Base-by-base conservation (phyloP, 2,797 vertebrate species). In the Scyliorhinus canicula region DNA sequence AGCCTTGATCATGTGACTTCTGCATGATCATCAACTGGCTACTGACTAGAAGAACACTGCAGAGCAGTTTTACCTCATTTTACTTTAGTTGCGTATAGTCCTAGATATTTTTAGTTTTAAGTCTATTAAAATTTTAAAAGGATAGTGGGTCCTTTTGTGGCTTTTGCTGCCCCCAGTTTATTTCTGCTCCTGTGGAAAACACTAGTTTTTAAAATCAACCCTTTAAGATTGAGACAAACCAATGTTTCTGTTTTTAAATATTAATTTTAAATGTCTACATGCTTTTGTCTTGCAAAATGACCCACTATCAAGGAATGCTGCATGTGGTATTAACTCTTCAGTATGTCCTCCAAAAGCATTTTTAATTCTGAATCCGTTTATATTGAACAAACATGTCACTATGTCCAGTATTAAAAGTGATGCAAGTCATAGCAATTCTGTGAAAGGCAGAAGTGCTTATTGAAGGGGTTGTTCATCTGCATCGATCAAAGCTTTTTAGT, bases 81-180 rank as follows among this genome's bases (percentile, higher is more conserved):
- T 97, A 97, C 97, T 97, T 96, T 98, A 98, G 97, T 97, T 97
- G 97, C 97, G 97, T 97, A 97, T 97, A 97, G 97, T 97, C 97
- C 95, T 94, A 97, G 97, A 96, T 97, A 97, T 97, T 79, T 77
- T 84, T 95, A 95, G 77, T 86, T 95, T 60, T 95, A 77, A 77
- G 77, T 91, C 67, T 90, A 71, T 95, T 55, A 91, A 93, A 77
- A 95, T 95, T 95, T 96, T 95, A 97, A 97, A 96, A 99, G 98
- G 99, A 99, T 99, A 99, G 99, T 99, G 99, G 99, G 99, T 99
- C 99, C 98, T 99, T 99, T 99, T 99, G 98, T 98, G 99, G 98
- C 98, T 99, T 99, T 98, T 94, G 93, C 98, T 98, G 96, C 60
- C 60, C 95, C 77, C 74, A 82, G 31, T 95, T 77, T 60, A 57